Evolutionary conservation across 2,113 vertebrate species (phyloP).

Genomic region (Melanerpes formicivorus): DNA sequence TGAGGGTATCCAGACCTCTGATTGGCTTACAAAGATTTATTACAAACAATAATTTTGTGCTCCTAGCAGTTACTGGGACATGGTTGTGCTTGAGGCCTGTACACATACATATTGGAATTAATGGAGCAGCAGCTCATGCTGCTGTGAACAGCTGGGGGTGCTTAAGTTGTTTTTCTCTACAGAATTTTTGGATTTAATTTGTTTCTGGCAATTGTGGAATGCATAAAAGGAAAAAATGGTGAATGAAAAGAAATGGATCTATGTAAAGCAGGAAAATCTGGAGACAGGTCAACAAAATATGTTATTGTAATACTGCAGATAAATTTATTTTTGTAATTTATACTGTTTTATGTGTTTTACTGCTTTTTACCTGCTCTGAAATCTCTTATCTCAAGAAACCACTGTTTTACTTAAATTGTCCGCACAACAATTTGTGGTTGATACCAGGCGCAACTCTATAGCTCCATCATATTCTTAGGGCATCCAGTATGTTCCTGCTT

Average conservation of each 20-base stretch:
- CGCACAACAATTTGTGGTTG: background rate
- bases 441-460: background rate
- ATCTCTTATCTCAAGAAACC: background rate
- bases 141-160: slow-evolving; percentile 31
- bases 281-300: background rate
- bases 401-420: background rate
- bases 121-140: slow-evolving; percentile 34
- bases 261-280: background rate
- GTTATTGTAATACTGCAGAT: background rate
- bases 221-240: background rate
- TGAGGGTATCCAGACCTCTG: background rate
- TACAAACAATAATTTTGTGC: background rate
- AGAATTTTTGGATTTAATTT: slow-evolving; percentile 20
- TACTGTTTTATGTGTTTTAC: background rate
- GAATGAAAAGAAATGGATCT: background rate
- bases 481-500: background rate
- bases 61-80: slow-evolving; percentile 8
- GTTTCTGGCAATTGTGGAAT: background rate
- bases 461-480: background rate
- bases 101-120: slow-evolving; percentile 39
- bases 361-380: background rate
- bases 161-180: slow-evolving; percentile 46
- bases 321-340: background rate
- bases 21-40: slow-evolving; percentile 35
- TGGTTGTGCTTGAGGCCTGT: slow-evolving; percentile 28